A percentile compares a stretch with the other conserved stretches of the same genome.
Conservation (phyloP, 2,888 invertebrate species). For the Pandemis corylana region DNA sequence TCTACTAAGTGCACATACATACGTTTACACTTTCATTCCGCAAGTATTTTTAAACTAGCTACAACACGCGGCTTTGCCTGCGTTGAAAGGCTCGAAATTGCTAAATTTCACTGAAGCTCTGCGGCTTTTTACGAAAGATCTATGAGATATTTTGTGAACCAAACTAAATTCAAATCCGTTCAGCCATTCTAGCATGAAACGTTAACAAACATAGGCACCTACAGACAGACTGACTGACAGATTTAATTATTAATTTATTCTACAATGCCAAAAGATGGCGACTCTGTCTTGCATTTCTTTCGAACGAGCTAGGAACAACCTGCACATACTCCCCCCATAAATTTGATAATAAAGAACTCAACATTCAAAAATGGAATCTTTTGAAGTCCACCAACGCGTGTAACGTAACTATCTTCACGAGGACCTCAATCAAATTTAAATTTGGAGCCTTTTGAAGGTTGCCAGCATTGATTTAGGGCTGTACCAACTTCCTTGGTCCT, state of each 20-base stretch:
- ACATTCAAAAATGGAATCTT: constrained; percentile 8
- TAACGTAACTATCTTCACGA: constrained; percentile 1
- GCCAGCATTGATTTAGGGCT: constrained; percentile 35
- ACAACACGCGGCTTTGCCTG: too few species aligned
- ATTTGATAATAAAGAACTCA: neutral
- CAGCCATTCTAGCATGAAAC: too few species aligned
- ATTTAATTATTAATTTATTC: too few species aligned
- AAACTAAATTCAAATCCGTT: neutral
- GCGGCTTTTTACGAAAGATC: too few species aligned
- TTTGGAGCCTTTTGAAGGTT: constrained; percentile 38
- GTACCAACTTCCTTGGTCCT: constrained; percentile 27
- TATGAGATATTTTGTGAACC: too few species aligned
- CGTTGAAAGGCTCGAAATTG: too few species aligned
- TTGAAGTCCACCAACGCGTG: constrained; percentile 3
- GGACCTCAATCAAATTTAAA: constrained; percentile 32
- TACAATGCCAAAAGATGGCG: too few species aligned
- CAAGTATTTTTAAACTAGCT: constrained; percentile 7
- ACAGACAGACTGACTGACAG: neutral
- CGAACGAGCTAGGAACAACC: too few species aligned
- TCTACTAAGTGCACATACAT: constrained; percentile 63
- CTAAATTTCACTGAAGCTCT: too few species aligned
- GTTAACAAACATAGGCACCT: too few species aligned
- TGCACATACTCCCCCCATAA: neutral
- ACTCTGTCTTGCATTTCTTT: too few species aligned
- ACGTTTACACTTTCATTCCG: constrained; percentile 34